Percentiles rank a stretch among this genome's conserved stretches.
These are phyloP conservation scores for Peromyscus attwateri DNA, from an alignment of 2,797 vertebrate genomes.

Conservation along the genomic window DNA sequence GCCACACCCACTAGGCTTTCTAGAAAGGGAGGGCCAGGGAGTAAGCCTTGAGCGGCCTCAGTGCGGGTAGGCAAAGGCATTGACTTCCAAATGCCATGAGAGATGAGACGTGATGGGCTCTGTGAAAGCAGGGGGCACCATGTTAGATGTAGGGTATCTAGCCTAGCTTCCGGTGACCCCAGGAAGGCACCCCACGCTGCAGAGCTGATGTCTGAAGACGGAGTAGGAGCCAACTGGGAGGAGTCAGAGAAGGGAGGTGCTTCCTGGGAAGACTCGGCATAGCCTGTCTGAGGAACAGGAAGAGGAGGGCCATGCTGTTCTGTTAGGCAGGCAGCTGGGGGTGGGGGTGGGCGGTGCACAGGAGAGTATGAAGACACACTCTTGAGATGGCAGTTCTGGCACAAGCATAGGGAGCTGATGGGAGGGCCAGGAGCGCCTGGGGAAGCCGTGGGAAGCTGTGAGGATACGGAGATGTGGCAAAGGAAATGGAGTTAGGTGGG, in stretches of 20 bases:
- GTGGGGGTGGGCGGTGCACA: no score
- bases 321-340: not conserved
- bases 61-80: not conserved
- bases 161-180: rapidly evolving
- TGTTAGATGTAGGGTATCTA: not conserved
- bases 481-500: not conserved
- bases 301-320: not conserved
- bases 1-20: not conserved
- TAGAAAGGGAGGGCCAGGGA: not conserved
- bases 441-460: not conserved
- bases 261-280: not conserved
- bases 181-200: not conserved
- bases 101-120: rapidly evolving
- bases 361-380: not conserved
- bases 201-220: not conserved
- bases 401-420: not conserved
- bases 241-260: not conserved
- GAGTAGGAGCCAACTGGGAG: not conserved
- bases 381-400: not conserved
- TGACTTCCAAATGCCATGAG: not conserved
- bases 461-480: not conserved
- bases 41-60: not conserved
- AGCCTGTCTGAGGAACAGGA: not conserved
- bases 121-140: rapidly evolving
- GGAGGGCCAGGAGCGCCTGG: not conserved